Evolutionary conservation across 2,888 invertebrate genomes (phyloP).

Genomic region (Acronicta alni): DNA sequence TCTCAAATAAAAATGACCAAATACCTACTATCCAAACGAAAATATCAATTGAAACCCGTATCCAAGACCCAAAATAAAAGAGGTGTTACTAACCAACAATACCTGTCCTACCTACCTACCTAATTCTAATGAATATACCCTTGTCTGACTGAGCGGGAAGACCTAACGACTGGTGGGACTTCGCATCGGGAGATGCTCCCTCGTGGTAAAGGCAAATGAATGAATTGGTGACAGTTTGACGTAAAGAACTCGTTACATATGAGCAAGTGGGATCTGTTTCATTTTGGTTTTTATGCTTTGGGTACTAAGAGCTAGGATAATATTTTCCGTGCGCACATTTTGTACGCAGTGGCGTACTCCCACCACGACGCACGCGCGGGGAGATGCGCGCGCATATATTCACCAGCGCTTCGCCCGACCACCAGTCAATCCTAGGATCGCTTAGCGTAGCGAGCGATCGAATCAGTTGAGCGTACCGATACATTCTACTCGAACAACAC

Average conservation of each 20-base stretch:
- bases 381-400: conserved; percentile 87
- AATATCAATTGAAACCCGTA: not conserved
- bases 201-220: conserved; percentile 51
- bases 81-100: conserved; percentile 9
- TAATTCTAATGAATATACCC: conserved; percentile 43
- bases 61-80: not conserved
- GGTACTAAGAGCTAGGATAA: conserved; percentile 24
- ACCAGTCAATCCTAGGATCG: conserved; percentile 81
- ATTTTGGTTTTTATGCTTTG: conserved; percentile 25
- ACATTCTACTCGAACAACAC: conserved; percentile 60
- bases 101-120: conserved; percentile 17
- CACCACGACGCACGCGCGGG: conserved; percentile 80
- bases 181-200: conserved; percentile 51
- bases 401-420: conserved; percentile 72
- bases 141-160: conserved; percentile 49
- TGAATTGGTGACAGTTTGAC: conserved; percentile 63
- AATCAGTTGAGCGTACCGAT: conserved; percentile 57
- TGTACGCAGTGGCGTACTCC: conserved; percentile 68
- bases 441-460: conserved; percentile 71
- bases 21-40: not conserved
- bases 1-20: no score
- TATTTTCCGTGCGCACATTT: conserved; percentile 15
- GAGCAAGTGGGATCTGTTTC: conserved; percentile 11
- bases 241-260: conserved; percentile 47
- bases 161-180: conserved; percentile 53